phyloP scores from a whole-genome alignment of 2,113 vertebrate genomes.

The Hiodon tergisus region DNA sequence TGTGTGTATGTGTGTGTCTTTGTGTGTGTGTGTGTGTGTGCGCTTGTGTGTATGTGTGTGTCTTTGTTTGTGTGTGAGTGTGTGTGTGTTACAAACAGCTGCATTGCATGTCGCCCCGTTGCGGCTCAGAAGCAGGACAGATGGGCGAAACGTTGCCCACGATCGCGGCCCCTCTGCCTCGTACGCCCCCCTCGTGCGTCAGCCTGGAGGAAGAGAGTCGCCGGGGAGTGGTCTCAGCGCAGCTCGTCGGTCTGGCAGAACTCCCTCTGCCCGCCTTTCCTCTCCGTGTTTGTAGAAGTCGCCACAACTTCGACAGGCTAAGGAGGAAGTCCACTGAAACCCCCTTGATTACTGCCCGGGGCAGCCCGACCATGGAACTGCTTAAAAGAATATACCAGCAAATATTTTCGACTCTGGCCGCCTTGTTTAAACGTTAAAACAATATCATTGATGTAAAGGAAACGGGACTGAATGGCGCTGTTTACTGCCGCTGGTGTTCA shows the following conservation, averaged over 20 bases:
- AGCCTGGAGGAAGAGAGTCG: background rate
- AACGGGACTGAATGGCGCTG: constrained; percentile 70
- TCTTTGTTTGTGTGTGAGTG: background rate
- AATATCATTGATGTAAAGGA: constrained; percentile 78
- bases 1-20: background rate
- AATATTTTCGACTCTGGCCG: constrained; percentile 61
- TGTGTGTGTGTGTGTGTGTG: background rate
- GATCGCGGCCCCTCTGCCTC: too few relatives aligned
- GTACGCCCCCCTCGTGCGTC: too few relatives aligned
- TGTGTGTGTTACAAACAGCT: background rate
- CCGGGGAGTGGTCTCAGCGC: background rate
- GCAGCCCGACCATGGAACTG: constrained; percentile 56
- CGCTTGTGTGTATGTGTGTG: background rate
- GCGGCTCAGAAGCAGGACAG: too few relatives aligned
- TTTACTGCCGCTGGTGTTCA: constrained; percentile 71
- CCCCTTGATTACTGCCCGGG: constrained; percentile 58
- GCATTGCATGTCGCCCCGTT: too few relatives aligned
- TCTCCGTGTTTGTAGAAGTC: constrained; percentile 50
- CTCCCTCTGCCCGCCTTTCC: background rate
- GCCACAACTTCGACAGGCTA: constrained; percentile 48
- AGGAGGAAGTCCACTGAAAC: constrained; percentile 54
- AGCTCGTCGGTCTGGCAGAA: background rate
- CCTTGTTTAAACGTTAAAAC: constrained; percentile 60
- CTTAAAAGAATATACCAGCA: constrained; percentile 63
- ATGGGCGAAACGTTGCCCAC: too few relatives aligned